phyloP scores from a whole-genome alignment of 2,797 vertebrate genomes.

The Gallinago solitaria region DNA sequence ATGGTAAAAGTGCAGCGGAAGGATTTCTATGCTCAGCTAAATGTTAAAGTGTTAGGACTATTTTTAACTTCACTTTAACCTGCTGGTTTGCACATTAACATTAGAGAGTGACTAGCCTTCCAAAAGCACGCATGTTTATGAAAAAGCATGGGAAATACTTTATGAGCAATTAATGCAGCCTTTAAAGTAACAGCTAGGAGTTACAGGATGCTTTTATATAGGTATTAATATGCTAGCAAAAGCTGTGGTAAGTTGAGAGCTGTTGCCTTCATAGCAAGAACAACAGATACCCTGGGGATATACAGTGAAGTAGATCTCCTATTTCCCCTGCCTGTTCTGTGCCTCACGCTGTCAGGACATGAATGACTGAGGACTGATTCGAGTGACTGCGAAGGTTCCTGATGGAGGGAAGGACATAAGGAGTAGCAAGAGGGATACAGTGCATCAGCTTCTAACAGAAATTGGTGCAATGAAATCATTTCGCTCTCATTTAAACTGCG shows the following conservation, averaged over 20 bases:
- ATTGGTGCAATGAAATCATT: conserved; percentile 57
- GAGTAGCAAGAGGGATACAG: conserved; percentile 45
- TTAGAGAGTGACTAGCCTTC: not conserved
- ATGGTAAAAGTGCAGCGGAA: not conserved
- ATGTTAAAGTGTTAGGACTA: conserved; percentile 9
- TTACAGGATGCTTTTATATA: not conserved
- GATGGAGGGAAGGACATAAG: conserved; percentile 21
- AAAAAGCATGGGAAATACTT: not conserved
- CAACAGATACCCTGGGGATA: conserved; percentile 48
- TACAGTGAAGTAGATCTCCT: conserved; percentile 58
- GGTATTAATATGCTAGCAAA: conserved; percentile 22
- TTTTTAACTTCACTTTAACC: conserved; percentile 29
- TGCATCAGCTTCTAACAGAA: conserved; percentile 62
- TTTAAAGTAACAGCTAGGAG: conserved; percentile 7
- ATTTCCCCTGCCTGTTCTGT: conserved; percentile 48
- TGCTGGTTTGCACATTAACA: not conserved
- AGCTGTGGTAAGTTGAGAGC: not conserved
- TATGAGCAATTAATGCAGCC: conserved; percentile 22
- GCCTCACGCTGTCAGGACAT: conserved; percentile 5
- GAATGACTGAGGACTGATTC: conserved; percentile 24
- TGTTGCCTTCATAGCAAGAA: conserved; percentile 10
- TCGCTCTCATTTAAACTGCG: conserved; percentile 48
- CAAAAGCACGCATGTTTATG: not conserved
- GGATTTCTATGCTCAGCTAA: conserved; percentile 1
- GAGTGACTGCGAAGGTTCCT: conserved; percentile 30